Conservation (phyloP, 2,888 invertebrate species). For the Eustalomyia histrio region DNA sequence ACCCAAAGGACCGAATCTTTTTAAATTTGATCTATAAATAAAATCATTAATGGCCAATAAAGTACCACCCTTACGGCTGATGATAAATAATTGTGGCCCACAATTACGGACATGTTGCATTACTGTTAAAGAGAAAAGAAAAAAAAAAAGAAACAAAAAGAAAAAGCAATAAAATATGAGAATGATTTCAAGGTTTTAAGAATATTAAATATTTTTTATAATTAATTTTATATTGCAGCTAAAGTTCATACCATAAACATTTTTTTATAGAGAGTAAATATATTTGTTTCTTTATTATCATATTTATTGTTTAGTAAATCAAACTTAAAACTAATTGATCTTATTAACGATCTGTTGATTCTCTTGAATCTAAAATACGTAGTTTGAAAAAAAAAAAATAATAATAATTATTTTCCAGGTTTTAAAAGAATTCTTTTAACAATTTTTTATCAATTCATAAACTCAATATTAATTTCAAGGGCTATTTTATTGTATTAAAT, state of each 20-base stretch:
- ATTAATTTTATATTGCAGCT: neutral
- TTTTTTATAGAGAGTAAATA: slow-evolving; percentile 3
- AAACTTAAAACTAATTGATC: too few species aligned
- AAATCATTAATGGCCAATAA: slow-evolving; percentile 78
- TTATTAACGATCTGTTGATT: too few species aligned
- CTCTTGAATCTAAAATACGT: too few species aligned
- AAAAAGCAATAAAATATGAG: slow-evolving; percentile 14
- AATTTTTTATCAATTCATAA: too few species aligned
- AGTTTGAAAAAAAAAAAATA: too few species aligned
- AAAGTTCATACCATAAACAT: neutral
- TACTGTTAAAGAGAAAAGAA: slow-evolving; percentile 57
- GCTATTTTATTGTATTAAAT: too few species aligned
- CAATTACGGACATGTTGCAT: slow-evolving; percentile 76
- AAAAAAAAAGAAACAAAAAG: slow-evolving; percentile 30
- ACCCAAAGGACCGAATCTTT: slow-evolving; percentile 75
- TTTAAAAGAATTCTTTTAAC: too few species aligned
- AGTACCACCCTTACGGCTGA: slow-evolving; percentile 78
- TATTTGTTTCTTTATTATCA: slow-evolving; percentile 30
- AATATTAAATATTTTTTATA: neutral
- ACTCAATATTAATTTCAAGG: too few species aligned
- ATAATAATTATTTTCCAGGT: too few species aligned
- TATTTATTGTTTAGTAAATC: neutral
- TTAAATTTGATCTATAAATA: slow-evolving; percentile 79
- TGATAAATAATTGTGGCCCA: slow-evolving; percentile 77
- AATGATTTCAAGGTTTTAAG: neutral